Base-by-base conservation (phyloP, 1,140 invertebrate genomes). In the Bicyclus anynana region DNA sequence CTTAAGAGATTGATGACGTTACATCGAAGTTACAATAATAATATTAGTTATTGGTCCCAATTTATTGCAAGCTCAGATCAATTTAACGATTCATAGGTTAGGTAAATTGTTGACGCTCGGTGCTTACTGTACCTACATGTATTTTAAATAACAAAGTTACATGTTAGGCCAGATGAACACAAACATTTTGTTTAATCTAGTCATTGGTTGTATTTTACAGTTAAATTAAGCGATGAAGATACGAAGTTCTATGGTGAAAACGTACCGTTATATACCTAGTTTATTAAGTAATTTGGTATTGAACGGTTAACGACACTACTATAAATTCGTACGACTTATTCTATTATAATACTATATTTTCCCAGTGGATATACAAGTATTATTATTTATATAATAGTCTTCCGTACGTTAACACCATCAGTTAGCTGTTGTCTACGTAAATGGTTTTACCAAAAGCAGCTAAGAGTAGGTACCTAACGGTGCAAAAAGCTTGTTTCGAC, bases 21-120 rank as follows among this genome's bases (percentile, higher is more conserved):
- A 52, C 16, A 47, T 59, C 23, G 64, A 59, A 57, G 59, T 67
- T 53, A 62, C 53, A 60, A 56, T 50, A 67, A 44, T 26, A 23
- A 26, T 27, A 65, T 69, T 63, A 74, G 65, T 59, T 59, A 74
- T 84, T 84, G 81, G 81, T 84, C 81, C 81, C 81, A 68, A 67
- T 74, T 69, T 65, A 62, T 66, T 60, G 56, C 60, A 79, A 74
- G 69, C 69, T 69, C 72, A 53, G 54, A 62, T 53, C 56, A 55
- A 20, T 46, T 52, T 44, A 35, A 54, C 42, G 20, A 21, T 21
- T 40, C 16, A 27, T 44, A 40, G 13, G 17, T 40, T 49, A 33
- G 1, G 3, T 33, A 33, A 1, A 3, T 29, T 33, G 10, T 3
- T 33, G 12, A 33, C 29, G 29, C 9, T 33, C 3, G 29, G 29